Evolutionary conservation across 2,888 invertebrate genomes (phyloP).

Genomic region (Eilema depressum): DNA sequence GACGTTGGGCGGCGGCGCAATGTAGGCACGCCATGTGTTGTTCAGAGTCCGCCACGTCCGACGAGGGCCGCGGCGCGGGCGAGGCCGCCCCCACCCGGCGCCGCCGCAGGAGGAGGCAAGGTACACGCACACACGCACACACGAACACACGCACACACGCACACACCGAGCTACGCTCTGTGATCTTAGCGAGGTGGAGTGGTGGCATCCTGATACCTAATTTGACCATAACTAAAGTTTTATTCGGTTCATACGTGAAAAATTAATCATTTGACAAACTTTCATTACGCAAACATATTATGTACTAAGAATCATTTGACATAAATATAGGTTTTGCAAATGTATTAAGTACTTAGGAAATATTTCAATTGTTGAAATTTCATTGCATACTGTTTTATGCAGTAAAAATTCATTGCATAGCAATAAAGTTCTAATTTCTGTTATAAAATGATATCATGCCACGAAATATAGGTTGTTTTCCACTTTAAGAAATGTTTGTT

Average conservation of each 20-base stretch:
- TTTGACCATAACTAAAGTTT: neutral
- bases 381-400: too few species aligned
- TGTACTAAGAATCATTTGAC: too few species aligned
- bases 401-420: neutral
- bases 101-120: slow-evolving; percentile 67
- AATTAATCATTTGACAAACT: too few species aligned
- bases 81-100: slow-evolving; percentile 54
- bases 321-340: too few species aligned
- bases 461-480: neutral
- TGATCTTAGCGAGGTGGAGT: too few species aligned
- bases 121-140: slow-evolving; percentile 45
- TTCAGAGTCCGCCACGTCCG: slow-evolving; percentile 82
- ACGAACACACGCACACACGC: neutral
- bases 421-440: neutral
- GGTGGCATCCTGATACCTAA: neutral
- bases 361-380: too few species aligned
- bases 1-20: slow-evolving; percentile 25
- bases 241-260: too few species aligned
- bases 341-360: too few species aligned
- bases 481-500: neutral
- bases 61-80: slow-evolving; percentile 62
- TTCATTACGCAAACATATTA: too few species aligned
- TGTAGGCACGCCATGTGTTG: slow-evolving; percentile 76
- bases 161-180: too few species aligned
- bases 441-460: neutral